phyloP scores from a whole-genome alignment of 2,113 vertebrate genomes.

The Colinus virginianus region DNA sequence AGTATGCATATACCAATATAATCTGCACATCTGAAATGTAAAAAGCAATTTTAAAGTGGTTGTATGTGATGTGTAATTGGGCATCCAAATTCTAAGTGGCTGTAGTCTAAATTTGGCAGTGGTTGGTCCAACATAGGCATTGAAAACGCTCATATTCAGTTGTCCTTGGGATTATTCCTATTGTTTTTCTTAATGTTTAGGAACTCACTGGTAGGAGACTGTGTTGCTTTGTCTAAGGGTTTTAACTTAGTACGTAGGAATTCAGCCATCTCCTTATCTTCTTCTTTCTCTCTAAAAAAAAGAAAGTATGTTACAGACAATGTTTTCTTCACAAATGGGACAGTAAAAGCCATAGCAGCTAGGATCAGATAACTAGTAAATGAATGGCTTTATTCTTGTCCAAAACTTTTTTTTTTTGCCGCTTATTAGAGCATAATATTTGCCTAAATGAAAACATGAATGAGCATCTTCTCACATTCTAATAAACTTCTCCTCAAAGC shows the following conservation, averaged over 20 bases:
- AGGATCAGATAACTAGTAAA: background rate
- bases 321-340: background rate
- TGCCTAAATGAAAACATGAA: background rate
- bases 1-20: background rate
- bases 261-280: conserved; percentile 97
- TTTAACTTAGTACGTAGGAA: conserved; percentile 95
- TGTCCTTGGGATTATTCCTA: background rate
- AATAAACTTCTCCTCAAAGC: background rate
- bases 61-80: background rate
- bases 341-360: background rate
- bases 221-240: conserved; percentile 89
- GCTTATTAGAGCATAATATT: background rate
- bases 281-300: conserved; percentile 90
- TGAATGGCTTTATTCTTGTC: background rate
- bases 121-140: background rate
- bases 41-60: background rate
- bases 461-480: background rate
- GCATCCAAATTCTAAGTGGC: background rate
- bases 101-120: background rate
- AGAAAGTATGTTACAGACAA: background rate
- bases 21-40: background rate
- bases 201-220: conserved; percentile 86
- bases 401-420: background rate
- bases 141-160: background rate
- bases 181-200: background rate